A percentile compares a stretch with the other conserved stretches of the same genome.
Conservation (phyloP, 2,113 vertebrate species). For the Corvus cornix region DNA sequence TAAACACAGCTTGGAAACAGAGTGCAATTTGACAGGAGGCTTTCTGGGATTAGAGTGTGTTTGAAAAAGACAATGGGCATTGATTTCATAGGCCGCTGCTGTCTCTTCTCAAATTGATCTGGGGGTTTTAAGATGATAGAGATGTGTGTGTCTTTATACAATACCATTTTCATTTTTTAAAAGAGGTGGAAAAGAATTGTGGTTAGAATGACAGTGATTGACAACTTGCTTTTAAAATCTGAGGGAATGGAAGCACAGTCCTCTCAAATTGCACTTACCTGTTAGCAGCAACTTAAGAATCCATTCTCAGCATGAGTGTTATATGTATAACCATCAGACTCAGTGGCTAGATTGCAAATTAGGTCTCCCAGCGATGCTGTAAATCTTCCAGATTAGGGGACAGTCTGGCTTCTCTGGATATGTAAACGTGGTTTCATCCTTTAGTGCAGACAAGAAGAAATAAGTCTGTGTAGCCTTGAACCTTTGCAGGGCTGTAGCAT, state of each 20-base stretch:
- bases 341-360: not conserved
- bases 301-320: not conserved
- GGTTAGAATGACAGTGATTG: constrained; percentile 18
- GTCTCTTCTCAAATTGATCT: not conserved
- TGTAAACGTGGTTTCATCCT: not conserved
- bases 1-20: not conserved
- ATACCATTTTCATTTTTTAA: not conserved
- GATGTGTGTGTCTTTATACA: not conserved
- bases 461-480: not conserved
- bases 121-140: not conserved
- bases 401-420: not conserved
- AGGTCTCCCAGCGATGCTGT: not conserved
- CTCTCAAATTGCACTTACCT: not conserved
- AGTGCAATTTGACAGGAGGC: not conserved
- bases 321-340: not conserved
- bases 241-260: not conserved
- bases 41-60: not conserved
- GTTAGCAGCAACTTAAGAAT: not conserved
- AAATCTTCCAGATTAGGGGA: not conserved
- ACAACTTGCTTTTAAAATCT: constrained; percentile 18
- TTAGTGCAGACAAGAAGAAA: not conserved
- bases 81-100: not conserved
- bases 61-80: not conserved
- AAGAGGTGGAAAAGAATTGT: not conserved
- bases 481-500: not conserved